Base-by-base conservation (phyloP, 2,888 invertebrate genomes). In the Perizoma affinitatum region DNA sequence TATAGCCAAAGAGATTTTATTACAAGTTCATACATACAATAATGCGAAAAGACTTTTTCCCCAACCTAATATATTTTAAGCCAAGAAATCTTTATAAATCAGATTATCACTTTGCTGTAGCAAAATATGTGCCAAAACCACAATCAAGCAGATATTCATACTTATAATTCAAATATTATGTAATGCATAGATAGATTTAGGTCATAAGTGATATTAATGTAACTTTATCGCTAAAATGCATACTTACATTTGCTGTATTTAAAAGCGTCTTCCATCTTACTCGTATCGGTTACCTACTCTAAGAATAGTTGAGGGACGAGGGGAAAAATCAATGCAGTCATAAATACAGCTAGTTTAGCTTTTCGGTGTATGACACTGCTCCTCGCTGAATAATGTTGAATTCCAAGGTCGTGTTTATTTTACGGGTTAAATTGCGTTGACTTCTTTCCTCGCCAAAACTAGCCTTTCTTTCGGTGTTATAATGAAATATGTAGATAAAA, bases 241-340 rank as follows among this genome's bases (percentile, higher is more conserved):
- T 87, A 88, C 38, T 38, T 38, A 38, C 82, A 85, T 84, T 87
- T 90, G 91, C 90, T 92, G 90, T 92, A 89, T 88, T 89, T 91
- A 90, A 88, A 80, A 83, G 90, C 91, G 91, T 92, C 91, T 92
- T 92, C 91, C 91, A 92, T 86, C 89, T 88, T 87, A 87, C 78
- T 88, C 80, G 68, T 86, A 86, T 88, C 82, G 79, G 82, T 88
- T 87, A 83, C n/a, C n/a, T n/a, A n/a, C 82, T 87, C 78, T 84
- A 88, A 88, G 86, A 77, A 69, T 79, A 81, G 63, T 76, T 71
- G 78, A 73, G 79, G 81, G 70, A 75, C 70, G 78, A 73, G 79
- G 81, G 70, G 75, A 75, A 73, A 76, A 77, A 67, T 75, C 75
- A 48, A 57, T 53, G 69, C 63, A 50, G 61, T 51, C 42, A 57